phyloP scores from a whole-genome alignment of 2,797 vertebrate genomes.

The Fistularia commersonii region DNA sequence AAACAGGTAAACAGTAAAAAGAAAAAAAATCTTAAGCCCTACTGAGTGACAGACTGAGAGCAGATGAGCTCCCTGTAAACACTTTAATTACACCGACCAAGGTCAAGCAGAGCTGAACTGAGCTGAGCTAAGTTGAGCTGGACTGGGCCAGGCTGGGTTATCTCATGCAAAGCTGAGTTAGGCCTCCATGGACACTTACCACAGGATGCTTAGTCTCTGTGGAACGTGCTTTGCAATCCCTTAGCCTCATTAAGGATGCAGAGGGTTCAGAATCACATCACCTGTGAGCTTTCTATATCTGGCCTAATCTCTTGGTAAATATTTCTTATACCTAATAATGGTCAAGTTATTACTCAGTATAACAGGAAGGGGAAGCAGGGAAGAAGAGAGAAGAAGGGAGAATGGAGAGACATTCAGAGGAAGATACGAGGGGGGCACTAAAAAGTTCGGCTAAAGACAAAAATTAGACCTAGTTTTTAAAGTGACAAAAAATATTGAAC shows the following conservation, averaged over 20 bases:
- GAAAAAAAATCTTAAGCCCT: conserved; percentile 41
- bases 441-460: conserved; percentile 14
- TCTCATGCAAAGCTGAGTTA: conserved; percentile 42
- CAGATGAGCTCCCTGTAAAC: conserved; percentile 64
- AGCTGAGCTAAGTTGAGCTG: conserved; percentile 23
- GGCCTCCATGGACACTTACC: conserved; percentile 34
- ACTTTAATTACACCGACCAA: conserved; percentile 67
- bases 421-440: conserved; percentile 12
- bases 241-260: conserved; percentile 71
- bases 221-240: conserved; percentile 57
- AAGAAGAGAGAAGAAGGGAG: conserved; percentile 8
- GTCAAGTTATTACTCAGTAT: conserved; percentile 72
- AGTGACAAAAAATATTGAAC: too few relatives aligned
- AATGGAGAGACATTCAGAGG: conserved; percentile 6
- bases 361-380: conserved; percentile 45
- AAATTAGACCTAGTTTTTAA: conserved; percentile 9
- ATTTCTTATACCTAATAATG: conserved; percentile 74
- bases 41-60: conserved; percentile 53
- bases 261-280: conserved; percentile 67
- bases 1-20: conserved; percentile 6
- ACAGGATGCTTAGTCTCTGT: conserved; percentile 49
- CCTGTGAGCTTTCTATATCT: conserved; percentile 75
- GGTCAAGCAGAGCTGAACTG: conserved; percentile 46
- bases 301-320: conserved; percentile 75
- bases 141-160: conserved; percentile 27